Evolutionary conservation across 1,140 invertebrate genomes (phyloP), one percentile per base, ranked within the genome.

Genomic region (Drosophila orosa): DNA sequence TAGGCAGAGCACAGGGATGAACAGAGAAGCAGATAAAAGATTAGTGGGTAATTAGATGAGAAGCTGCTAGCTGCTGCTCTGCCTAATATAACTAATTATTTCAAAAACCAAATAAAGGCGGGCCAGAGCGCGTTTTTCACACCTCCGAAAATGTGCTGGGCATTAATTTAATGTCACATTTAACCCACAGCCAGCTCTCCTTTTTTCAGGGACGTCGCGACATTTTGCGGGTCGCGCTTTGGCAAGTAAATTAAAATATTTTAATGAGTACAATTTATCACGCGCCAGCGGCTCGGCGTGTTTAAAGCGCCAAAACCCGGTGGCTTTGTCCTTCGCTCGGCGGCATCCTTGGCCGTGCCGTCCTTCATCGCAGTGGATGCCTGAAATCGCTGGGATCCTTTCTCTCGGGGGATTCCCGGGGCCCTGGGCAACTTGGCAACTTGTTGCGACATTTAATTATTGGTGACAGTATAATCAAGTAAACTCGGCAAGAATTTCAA

Each of bases 241-340:
- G 61, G 68, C 68, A 80, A 90, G 86, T 87, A 90, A 90, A 90
- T 90, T 90, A 90, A 90, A 90, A 90, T 90, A 90, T 90, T 90
- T 90, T 90, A 90, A 90, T 90, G 87, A 90, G 87, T 78, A 86
- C 82, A 90, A 86, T 90, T 90, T 86, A 90, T 83, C 83, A 90
- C 72, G 75, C 66, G 68, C 61, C 80, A 56, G 71, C 73, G 65
- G 56, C 50, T 33, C 55, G 35, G 31, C 45, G 52, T 42, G 61
- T 74, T 80, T 68, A 79, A 79, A 73, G 44, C 71, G 35, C 39
- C 47, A 44, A 24, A 56, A 24, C 62, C 62, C 45, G 35, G 24
- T 65, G 73, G 52, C 72, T 57, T 67, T 35, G 54, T 45, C 13
- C 13, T 22, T 52, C 44, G 40, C 25, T 33, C 7, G n/a, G 10